phyloP scores from a whole-genome alignment of 1,140 invertebrate species.

The Lordiphosa clarofinis region DNA sequence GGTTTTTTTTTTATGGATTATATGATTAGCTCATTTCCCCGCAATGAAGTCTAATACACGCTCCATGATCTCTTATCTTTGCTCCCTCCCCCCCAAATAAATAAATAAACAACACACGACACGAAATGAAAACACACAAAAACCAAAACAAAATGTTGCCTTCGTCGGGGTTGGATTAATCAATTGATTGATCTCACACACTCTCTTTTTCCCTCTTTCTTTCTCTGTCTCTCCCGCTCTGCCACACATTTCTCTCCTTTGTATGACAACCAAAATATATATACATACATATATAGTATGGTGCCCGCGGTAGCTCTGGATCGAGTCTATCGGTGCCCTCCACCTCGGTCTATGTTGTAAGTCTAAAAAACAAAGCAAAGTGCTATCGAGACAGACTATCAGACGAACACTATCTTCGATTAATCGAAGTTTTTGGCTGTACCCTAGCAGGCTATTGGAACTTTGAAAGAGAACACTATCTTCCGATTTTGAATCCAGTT shows the following conservation, averaged over 20 bases:
- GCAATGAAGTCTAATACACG: slow-evolving; percentile 63
- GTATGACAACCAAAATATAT: slow-evolving; percentile 6
- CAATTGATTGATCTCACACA: slow-evolving; percentile 1
- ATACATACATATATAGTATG: slow-evolving; percentile 43
- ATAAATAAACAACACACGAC: slow-evolving; percentile 3
- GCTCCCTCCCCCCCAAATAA: slow-evolving; percentile 24
- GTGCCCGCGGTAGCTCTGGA: slow-evolving; percentile 83
- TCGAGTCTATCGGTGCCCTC: slow-evolving; percentile 88
- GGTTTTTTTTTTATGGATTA: slow-evolving; percentile 40
- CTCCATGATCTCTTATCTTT: slow-evolving; percentile 69
- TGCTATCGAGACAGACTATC: slow-evolving; percentile 13
- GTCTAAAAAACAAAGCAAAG: slow-evolving; percentile 79
- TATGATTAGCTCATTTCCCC: slow-evolving; percentile 63
- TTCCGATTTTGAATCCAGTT: too few species aligned
- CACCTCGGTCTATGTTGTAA: slow-evolving; percentile 83
- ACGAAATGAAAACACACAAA: background rate
- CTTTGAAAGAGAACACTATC: too few species aligned
- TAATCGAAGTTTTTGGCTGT: slow-evolving; percentile 26
- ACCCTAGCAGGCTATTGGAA: background rate
- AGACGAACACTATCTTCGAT: slow-evolving; percentile 25
- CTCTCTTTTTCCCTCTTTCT: slow-evolving; percentile 12
- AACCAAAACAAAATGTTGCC: slow-evolving; percentile 4
- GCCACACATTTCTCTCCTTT: slow-evolving; percentile 13
- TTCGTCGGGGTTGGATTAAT: slow-evolving; percentile 9
- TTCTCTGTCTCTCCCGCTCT: background rate